A percentile compares a stretch with the other conserved stretches of the same genome.
These are phyloP conservation scores for Sus scrofa DNA, from an alignment of 2,113 vertebrate genomes.

Conservation along the genomic window DNA sequence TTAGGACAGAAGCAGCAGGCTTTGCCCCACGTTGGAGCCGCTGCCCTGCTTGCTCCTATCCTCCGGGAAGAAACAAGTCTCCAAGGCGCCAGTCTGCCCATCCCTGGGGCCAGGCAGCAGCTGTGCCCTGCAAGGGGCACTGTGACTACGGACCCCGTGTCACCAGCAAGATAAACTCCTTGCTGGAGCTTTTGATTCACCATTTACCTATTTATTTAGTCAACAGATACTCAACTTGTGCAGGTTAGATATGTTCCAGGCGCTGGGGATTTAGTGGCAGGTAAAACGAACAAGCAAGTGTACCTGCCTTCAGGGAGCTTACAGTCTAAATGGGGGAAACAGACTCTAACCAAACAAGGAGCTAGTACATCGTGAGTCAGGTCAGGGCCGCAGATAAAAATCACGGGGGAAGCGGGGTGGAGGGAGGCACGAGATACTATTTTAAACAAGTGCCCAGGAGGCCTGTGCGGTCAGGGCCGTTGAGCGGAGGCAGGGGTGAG, in stretches of 20 bases:
- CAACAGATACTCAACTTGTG: not conserved
- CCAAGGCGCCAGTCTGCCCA: not conserved
- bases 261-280: rapidly evolving
- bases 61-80: no score
- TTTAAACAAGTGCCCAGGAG: not conserved
- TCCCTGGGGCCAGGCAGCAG: no score
- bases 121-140: not conserved
- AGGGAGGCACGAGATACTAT: not conserved
- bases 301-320: not conserved
- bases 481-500: not conserved
- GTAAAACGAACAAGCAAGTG: rapidly evolving
- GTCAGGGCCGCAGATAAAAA: not conserved
- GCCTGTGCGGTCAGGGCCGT: rapidly evolving
- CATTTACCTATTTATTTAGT: rapidly evolving
- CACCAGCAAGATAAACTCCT: no score
- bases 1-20: not conserved
- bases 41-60: rapidly evolving
- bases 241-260: rapidly evolving
- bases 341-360: no score
- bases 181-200: no score
- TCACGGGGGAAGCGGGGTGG: not conserved
- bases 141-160: no score
- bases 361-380: not conserved
- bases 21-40: rapidly evolving
- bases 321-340: rapidly evolving